phyloP scores from a whole-genome alignment of 2,888 invertebrate genomes.

The Cheilosia soror region DNA sequence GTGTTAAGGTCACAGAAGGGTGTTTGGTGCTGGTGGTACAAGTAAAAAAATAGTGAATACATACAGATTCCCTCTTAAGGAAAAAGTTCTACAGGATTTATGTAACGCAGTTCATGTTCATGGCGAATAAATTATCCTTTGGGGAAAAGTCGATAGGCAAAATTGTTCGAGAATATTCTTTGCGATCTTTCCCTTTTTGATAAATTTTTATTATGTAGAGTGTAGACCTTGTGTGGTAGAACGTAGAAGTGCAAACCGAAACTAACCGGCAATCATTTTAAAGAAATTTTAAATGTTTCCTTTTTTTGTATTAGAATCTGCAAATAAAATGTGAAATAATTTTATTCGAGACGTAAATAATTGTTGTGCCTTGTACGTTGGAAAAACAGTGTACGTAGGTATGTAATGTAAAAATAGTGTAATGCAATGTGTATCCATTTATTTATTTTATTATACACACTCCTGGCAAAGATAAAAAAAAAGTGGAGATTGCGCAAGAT shows the following conservation, averaged over 20 bases:
- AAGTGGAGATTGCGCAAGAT: conserved; percentile 57
- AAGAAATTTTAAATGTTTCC: conserved; percentile 20
- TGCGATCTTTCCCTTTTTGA: conserved; percentile 32
- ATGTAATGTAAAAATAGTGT: conserved; percentile 19
- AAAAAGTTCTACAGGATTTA: conserved; percentile 48
- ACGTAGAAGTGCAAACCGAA: conserved; percentile 9
- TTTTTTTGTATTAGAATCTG: conserved; percentile 17
- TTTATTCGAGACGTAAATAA: conserved; percentile 19
- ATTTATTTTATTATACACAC: conserved; percentile 4
- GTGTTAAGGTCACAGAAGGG: conserved; percentile 47
- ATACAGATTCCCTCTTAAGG: conserved; percentile 36
- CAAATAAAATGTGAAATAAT: conserved; percentile 10
- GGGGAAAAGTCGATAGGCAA: conserved; percentile 4
- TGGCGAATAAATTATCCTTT: conserved; percentile 53
- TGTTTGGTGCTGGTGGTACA: conserved; percentile 4
- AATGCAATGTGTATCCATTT: conserved; percentile 9
- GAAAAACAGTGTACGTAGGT: conserved; percentile 24
- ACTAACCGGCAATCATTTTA: conserved; percentile 18
- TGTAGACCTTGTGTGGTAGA: conserved; percentile 24
- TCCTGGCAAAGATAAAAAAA: conserved; percentile 21
- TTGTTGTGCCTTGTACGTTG: conserved; percentile 27
- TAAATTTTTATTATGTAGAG: conserved; percentile 1
- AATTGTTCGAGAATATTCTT: conserved; percentile 60
- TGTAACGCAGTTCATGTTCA: conserved; percentile 40
- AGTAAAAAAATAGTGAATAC: conserved; percentile 6